Evolutionary conservation across 2,113 vertebrate genomes (phyloP), one percentile per base, ranked within the genome.

Genomic region (Coturnix japonica): DNA sequence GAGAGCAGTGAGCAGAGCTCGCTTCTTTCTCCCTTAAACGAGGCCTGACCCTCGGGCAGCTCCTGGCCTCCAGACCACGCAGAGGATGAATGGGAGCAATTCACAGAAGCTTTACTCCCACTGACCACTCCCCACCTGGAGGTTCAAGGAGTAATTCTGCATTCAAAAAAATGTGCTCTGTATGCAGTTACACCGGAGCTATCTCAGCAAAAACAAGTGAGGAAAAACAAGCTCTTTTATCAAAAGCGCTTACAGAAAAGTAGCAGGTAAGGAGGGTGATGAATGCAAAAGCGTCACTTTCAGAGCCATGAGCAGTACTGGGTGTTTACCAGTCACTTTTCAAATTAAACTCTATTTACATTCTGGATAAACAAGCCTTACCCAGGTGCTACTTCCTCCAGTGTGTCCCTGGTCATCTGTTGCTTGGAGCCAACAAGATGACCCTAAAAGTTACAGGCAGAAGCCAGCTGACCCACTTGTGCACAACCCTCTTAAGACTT

Each of bases 321-420:
- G 30, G 54, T 92, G 78, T 82, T 56, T 35, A 85, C 61, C 72
- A 93, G 57, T 84, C 69, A 61, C 87, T 94, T 88, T 60, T 81
- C 56, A 81, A 94, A 93, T 93, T 88, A 64, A 94, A 74, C 30
- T 71, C 46, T 71, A 70, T 87, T 91, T 91, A 70, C 67, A 92
- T 71, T 91, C 85, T 67, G 56, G 82, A 56, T 91, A 71, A 95
- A 91, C 67, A 91, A 85, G 72, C 43, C 82, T 83, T 43, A 89
- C 49, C n/a, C 43, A 26, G 7, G 46, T n/a, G 75, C 84, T 81
- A 60, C 19, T 51, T 70, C 54, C 64, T 75, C 49, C 81, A 74
- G 30, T 57, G 86, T 89, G 79, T 21, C 57, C 64, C 67, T 67
- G 69, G 51, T 73, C 33, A 70, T 85, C 82, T 67, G 51, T 51